A percentile compares a stretch with the other conserved stretches of the same genome.
These are phyloP conservation scores for Sebastolobus alascanus DNA, from an alignment of 2,797 vertebrate genomes.

Conservation along the genomic window DNA sequence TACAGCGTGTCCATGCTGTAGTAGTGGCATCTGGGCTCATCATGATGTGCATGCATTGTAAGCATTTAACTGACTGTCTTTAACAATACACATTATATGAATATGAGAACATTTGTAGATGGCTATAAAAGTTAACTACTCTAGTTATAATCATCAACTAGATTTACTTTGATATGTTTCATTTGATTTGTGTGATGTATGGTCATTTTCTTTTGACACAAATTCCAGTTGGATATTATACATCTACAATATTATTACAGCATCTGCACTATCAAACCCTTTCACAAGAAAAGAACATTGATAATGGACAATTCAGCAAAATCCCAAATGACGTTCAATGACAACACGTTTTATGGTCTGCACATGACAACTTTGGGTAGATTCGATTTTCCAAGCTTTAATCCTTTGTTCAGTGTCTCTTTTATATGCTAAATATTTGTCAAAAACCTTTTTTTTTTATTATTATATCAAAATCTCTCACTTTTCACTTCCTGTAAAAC, in stretches of 20 bases:
- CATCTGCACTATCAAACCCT: neutral
- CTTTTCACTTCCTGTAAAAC: neutral
- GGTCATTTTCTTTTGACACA: neutral
- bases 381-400: neutral
- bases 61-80: neutral
- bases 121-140: neutral
- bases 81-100: neutral
- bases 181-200: neutral
- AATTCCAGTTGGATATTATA: neutral
- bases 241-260: neutral
- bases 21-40: neutral
- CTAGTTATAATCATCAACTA: neutral
- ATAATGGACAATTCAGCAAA: neutral
- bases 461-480: neutral
- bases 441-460: neutral
- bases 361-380: neutral
- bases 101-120: neutral
- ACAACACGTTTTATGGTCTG: neutral
- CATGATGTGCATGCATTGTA: slow-evolving; percentile 11
- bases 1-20: neutral
- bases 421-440: neutral
- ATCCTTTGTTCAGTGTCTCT: neutral
- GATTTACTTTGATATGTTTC: slow-evolving; percentile 4
- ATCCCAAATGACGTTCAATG: neutral
- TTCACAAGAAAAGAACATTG: neutral